phyloP scores from a whole-genome alignment of 2,888 invertebrate species.

The Dicycla oo region DNA sequence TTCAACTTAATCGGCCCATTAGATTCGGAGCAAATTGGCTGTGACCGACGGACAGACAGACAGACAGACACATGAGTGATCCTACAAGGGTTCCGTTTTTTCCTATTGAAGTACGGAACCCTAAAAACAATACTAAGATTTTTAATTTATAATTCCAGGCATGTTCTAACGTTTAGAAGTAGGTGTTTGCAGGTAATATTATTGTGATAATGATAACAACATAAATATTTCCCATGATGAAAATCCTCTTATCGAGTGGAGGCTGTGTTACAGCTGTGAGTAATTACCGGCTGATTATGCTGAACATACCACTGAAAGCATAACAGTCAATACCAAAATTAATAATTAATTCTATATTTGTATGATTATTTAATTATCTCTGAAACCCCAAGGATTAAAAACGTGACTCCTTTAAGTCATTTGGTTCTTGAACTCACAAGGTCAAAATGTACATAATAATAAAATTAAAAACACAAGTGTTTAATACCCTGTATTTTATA shows the following conservation, averaged over 20 bases:
- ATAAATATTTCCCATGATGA: no score
- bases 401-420: constrained; percentile 30
- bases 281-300: no score
- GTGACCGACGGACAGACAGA: no score
- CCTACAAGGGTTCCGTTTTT: no score
- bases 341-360: neutral
- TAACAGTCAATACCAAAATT: neutral
- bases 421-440: constrained; percentile 23
- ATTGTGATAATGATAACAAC: neutral
- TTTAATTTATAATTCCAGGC: neutral
- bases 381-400: constrained; percentile 22
- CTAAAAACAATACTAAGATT: no score
- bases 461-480: constrained; percentile 35
- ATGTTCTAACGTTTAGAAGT: neutral
- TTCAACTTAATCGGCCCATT: no score
- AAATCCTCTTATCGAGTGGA: no score
- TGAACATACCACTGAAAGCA: neutral
- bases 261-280: no score
- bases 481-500: constrained; percentile 20
- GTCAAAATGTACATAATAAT: constrained; percentile 40
- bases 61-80: no score
- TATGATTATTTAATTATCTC: constrained; percentile 8
- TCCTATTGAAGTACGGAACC: no score
- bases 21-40: no score
- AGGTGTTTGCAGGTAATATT: neutral